Percentiles rank a stretch among this genome's conserved stretches.
Conservation (phyloP, 2,888 invertebrate genomes). For the Scaptomyza reducta region DNA sequence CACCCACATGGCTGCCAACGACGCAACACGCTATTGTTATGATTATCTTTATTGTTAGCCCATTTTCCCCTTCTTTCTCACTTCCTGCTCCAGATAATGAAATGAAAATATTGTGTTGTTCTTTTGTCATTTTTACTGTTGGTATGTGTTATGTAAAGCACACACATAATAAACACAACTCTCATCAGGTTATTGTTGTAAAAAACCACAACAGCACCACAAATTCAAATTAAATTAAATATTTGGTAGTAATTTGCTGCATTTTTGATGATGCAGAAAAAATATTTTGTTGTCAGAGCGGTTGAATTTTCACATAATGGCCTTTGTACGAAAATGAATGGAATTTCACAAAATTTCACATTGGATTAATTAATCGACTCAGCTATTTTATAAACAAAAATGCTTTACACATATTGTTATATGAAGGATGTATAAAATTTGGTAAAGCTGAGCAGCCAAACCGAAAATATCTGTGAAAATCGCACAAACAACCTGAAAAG, state of each 20-base stretch:
- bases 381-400: neutral
- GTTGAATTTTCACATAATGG: constrained; percentile 12
- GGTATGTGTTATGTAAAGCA: constrained; percentile 27
- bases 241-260: constrained; percentile 44
- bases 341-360: constrained; percentile 7
- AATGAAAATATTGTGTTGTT: constrained; percentile 34
- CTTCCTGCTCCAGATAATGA: constrained; percentile 35
- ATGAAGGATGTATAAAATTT: constrained; percentile 9
- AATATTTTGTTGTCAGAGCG: constrained; percentile 19
- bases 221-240: constrained; percentile 56
- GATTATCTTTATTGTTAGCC: constrained; percentile 34
- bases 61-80: neutral
- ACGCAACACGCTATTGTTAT: constrained; percentile 8
- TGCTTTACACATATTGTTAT: constrained; percentile 4
- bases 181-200: constrained; percentile 9
- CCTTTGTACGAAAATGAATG: constrained; percentile 15
- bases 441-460: constrained; percentile 5
- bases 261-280: constrained; percentile 61
- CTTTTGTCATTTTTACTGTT: constrained; percentile 19
- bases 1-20: neutral
- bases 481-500: neutral
- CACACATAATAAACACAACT: constrained; percentile 31
- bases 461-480: constrained; percentile 5
- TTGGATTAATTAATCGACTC: constrained; percentile 5
- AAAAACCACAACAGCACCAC: constrained; percentile 42